Evolutionary conservation across 1,140 invertebrate species (phyloP).

Genomic region (Pseudachorutes palmiensis): DNA sequence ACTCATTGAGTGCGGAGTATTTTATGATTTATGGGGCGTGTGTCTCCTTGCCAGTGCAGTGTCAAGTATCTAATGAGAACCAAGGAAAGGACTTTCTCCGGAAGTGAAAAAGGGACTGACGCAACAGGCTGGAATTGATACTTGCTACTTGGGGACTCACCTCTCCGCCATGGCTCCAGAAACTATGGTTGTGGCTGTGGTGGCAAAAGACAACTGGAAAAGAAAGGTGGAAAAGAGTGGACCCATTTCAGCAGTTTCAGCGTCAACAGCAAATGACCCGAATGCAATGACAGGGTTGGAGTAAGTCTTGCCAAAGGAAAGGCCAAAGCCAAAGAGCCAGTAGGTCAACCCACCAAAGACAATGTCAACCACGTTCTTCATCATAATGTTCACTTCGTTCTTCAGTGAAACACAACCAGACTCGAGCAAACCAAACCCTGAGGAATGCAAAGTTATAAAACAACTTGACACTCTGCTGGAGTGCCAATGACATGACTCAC

Average conservation of each 20-base stretch:
- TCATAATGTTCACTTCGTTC: slow-evolving; percentile 96
- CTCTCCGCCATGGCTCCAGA: slow-evolving; percentile 67
- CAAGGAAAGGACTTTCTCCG: background rate
- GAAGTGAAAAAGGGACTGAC: no score
- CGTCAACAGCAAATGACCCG: slow-evolving; percentile 36
- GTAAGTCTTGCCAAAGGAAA: slow-evolving; percentile 34
- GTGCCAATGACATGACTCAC: background rate
- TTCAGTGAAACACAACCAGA: slow-evolving; percentile 85
- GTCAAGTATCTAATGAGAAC: background rate
- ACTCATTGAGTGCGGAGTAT: no score
- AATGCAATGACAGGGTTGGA: slow-evolving; percentile 36
- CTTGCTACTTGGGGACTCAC: no score
- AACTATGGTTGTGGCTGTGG: slow-evolving; percentile 53
- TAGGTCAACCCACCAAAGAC: slow-evolving; percentile 85
- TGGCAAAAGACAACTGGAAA: slow-evolving; percentile 81
- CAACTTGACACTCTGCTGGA: background rate
- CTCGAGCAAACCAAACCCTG: slow-evolving; percentile 81
- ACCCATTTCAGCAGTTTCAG: slow-evolving; percentile 32
- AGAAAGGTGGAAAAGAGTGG: slow-evolving; percentile 71
- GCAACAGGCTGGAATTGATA: no score
- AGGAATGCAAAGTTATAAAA: background rate
- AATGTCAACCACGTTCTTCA: slow-evolving; percentile 90
- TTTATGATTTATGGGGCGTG: no score
- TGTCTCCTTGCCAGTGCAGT: no score
- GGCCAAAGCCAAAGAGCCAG: slow-evolving; percentile 48